Conservation (phyloP, 2,888 invertebrate genomes). For the Sceliomorpha sp. region DNA sequence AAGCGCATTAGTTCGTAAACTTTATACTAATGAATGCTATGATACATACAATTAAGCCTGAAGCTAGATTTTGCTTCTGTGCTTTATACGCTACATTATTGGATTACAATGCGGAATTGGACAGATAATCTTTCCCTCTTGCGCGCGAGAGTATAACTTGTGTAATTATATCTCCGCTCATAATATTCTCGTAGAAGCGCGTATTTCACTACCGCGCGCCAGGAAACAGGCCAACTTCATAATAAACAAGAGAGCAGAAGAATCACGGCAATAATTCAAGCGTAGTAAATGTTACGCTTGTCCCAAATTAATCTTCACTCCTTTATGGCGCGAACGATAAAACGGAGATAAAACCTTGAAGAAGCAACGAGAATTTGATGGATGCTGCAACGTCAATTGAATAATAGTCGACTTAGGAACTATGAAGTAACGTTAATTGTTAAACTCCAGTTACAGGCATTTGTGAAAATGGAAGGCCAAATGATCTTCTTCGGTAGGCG, state of each 20-base stretch:
- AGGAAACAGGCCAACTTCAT: slow-evolving; percentile 49
- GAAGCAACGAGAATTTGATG: too few species aligned
- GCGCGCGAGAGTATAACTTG: slow-evolving; percentile 51
- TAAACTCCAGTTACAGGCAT: too few species aligned
- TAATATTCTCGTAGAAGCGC: slow-evolving; percentile 47
- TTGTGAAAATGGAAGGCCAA: too few species aligned
- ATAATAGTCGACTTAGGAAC: too few species aligned
- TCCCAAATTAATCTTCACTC: too few species aligned
- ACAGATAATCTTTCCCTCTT: slow-evolving; percentile 62
- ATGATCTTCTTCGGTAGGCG: too few species aligned
- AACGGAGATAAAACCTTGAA: too few species aligned
- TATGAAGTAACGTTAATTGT: too few species aligned
- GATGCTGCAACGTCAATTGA: too few species aligned
- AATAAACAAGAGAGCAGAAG: slow-evolving; percentile 49
- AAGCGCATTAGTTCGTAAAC: slow-evolving; percentile 3
- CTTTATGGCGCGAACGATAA: too few species aligned
- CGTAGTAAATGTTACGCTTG: too few species aligned
- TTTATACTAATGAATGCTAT: slow-evolving; percentile 29
- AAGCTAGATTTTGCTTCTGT: slow-evolving; percentile 18
- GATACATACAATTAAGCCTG: slow-evolving; percentile 27
- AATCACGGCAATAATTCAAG: too few species aligned
- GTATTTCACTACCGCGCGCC: slow-evolving; percentile 43
- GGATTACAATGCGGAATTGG: slow-evolving; percentile 60
- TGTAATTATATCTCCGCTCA: slow-evolving; percentile 53
- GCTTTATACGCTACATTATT: slow-evolving; percentile 59